Evolutionary conservation across 2,888 invertebrate species (phyloP), one percentile per base, ranked within the genome.

Genomic region (Xylophagus ater): DNA sequence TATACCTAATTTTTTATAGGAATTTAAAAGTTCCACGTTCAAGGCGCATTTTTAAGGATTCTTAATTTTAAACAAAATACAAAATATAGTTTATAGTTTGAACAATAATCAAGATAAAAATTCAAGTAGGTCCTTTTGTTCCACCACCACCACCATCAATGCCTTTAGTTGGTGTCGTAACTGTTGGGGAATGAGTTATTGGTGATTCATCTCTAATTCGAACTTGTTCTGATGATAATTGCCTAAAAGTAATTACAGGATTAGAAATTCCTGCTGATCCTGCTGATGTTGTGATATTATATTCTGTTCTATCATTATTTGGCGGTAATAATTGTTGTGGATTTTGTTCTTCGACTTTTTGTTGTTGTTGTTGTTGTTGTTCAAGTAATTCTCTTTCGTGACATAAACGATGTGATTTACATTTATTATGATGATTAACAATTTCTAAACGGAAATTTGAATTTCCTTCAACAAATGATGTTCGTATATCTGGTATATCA

Each of bases 391-490:
- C 72, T 3, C 69, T 60, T 42, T 70, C 71, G 32, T 61, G 62
- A 57, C 82, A 82, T 52, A 80, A 61, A 50, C 76, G 72, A 58
- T 82, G 82, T 21, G 81, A 81, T 60, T 82, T 83, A 58, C 80
- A 81, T 57, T 78, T 81, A 58, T 82, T 78, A 55, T 82, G 82
- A 60, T 82, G 82, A 58, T 82, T 81, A 32, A 83, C 75, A 52
- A 82, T 82, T 66, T 82, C 82, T 44, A 81, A 66, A 37, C 81
- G 70, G 62, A 82, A 82, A 60, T 82, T 82, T 32, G 77, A 72
- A 53, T 79, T 83, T 41, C 82, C 82, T 52, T 78, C 77, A n/a
- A 81, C 78, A 52, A 83, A 83, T 1, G 81, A 81, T n/a, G 82
- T 82, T 41, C 81, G 71, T 52, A 78, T 78, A 44, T 79, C 77